These are phyloP conservation scores for Spizaetus ornatus DNA, from an alignment of 2,113 vertebrate species.

Conservation along the genomic window DNA sequence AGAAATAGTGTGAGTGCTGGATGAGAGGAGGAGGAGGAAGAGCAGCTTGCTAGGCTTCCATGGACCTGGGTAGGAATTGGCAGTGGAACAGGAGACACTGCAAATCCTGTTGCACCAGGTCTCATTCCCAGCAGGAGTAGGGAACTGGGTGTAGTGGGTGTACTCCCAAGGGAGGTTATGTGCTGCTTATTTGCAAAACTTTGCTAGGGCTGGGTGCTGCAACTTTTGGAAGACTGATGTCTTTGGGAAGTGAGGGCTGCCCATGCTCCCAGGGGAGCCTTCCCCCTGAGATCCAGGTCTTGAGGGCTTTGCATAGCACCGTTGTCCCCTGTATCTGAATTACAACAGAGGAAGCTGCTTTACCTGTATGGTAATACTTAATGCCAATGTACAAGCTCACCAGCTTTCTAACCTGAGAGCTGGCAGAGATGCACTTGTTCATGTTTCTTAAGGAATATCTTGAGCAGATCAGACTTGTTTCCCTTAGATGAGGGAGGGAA, in stretches of 20 bases:
- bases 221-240: background rate
- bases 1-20: background rate
- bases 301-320: background rate
- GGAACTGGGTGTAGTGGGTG: too few species aligned
- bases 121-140: background rate
- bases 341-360: background rate
- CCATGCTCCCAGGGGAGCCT: background rate
- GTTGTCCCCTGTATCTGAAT: background rate
- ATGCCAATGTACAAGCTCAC: background rate
- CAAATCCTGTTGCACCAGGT: background rate
- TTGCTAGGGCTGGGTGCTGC: background rate
- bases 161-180: accelerated
- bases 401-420: background rate
- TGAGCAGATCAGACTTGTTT: background rate
- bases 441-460: background rate
- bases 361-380: background rate
- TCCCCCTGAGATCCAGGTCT: background rate
- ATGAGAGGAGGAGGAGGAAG: background rate
- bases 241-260: background rate
- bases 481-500: background rate
- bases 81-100: background rate
- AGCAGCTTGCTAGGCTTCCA: background rate
- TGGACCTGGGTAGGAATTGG: too few species aligned
- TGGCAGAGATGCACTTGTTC: background rate
- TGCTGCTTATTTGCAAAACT: background rate